Evolutionary conservation across 2,888 invertebrate species (phyloP).

Genomic region (Drosophila nigricruria): DNA sequence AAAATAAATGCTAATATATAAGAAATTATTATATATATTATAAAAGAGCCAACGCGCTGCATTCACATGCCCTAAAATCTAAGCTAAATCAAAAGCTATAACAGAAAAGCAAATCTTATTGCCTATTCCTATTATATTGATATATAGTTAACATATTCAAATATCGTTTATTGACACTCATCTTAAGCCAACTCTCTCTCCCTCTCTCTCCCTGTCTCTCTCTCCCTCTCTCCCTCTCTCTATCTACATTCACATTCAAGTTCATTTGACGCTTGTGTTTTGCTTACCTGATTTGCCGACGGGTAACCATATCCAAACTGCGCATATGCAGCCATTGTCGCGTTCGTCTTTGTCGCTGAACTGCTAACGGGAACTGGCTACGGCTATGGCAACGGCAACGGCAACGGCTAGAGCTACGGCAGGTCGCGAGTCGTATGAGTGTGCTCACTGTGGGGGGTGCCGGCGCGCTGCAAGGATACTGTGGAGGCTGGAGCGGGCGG

Average conservation of each 20-base stretch:
- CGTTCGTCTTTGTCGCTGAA: conserved; percentile 39
- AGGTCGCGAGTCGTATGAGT: conserved; percentile 38
- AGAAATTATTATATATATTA: neutral
- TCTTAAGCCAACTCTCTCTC: neutral
- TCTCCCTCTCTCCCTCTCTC: neutral
- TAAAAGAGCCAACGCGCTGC: neutral
- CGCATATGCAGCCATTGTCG: conserved; percentile 90
- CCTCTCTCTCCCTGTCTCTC: too few species aligned
- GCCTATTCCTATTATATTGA: neutral
- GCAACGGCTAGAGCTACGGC: conserved; percentile 16
- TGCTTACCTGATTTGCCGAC: conserved; percentile 95
- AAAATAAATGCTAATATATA: too few species aligned
- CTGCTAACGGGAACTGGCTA: conserved; percentile 41
- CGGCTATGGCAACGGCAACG: conserved; percentile 16
- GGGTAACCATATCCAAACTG: conserved; percentile 97
- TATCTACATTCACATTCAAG: neutral
- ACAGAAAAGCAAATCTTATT: neutral
- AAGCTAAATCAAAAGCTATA: neutral
- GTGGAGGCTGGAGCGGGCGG: conserved; percentile 7
- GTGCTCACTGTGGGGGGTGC: conserved; percentile 70
- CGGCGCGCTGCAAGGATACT: conserved; percentile 35
- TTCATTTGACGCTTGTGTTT: neutral
- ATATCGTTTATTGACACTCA: neutral
- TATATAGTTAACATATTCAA: neutral
- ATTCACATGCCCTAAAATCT: neutral